Base-by-base conservation (phyloP, 2,113 vertebrate genomes). In the Cromileptes altivelis region DNA sequence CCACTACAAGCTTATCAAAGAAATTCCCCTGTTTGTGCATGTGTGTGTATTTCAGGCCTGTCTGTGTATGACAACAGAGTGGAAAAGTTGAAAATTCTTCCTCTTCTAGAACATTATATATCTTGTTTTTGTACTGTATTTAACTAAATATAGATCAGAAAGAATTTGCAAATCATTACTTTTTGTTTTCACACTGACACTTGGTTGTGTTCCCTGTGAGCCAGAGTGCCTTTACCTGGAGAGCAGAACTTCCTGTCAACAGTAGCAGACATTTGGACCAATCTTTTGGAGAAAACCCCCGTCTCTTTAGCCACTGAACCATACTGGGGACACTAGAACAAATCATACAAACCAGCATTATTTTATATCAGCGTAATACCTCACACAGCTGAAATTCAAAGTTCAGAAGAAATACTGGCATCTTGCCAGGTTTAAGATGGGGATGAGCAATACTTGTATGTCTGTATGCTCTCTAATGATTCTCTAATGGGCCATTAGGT, bases 171-270 rank as follows among this genome's bases (percentile, higher is more conserved):
- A 30, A 30, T 30, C 30, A 30, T 30, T 30, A 4, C 4, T 4
- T 30, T 30, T 30, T 30, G 30, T 37, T 37, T 37, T 49, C 14
- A 49, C 14, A 49, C 4, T 11, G 47, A 15, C 49, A 50, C 49
- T 50, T 6, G 14, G 15, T 50, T 50, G 14, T 50, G 14, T 18
- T 50, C 15, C 49, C 1, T 18, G 15, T 50, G 18, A 50, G 15
- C 15, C 49, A 14, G 47, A 49, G 14, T 14, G 19, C 37, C 19
- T 33, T 37, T 91, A 95, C 95, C 93, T 90, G 86, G 92, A 76
- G 64, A 74, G 84, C 78, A 93, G 56, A 85, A 62, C 15, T 52
- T 77, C 68, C 45, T 92, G 77, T 93, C 62, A 18, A 87, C 3
- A 2, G 67, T 82, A 37, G 47, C 92, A 47, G 64, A 71, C 77